A percentile compares a stretch with the other conserved stretches of the same genome.
Conservation (phyloP, 2,797 vertebrate genomes). For the Pangasius krempfi region DNA sequence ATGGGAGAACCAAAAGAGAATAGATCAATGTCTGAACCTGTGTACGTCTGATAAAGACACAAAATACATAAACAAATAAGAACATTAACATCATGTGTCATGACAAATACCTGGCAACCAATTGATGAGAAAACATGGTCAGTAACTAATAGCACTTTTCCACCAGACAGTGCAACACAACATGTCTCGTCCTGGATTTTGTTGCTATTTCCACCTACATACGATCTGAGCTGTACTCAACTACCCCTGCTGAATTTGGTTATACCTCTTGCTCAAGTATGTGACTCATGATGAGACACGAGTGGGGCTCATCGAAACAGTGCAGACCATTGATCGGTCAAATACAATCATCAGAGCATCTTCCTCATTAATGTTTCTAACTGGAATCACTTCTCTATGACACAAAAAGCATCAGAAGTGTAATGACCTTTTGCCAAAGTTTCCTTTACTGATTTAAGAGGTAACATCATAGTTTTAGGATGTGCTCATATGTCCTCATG, state of each 20-base stretch:
- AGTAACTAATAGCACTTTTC: background rate
- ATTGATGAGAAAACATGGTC: background rate
- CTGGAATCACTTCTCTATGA: background rate
- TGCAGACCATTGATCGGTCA: background rate
- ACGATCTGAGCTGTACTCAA: background rate
- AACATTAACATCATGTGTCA: background rate
- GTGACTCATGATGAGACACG: background rate
- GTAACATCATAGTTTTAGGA: background rate
- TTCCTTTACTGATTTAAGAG: background rate
- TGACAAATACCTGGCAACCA: background rate
- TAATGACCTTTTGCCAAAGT: background rate
- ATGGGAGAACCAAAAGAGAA: conserved; percentile 88
- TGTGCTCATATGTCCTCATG: background rate
- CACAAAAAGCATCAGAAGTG: background rate
- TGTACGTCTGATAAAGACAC: conserved; percentile 74
- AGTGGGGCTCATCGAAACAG: background rate
- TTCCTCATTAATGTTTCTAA: background rate
- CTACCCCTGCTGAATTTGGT: background rate
- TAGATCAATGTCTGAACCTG: conserved; percentile 80
- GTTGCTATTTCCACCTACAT: background rate
- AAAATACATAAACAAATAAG: conserved; percentile 11
- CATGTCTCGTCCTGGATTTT: background rate
- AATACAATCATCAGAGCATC: background rate
- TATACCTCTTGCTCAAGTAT: background rate
- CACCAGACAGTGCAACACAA: background rate